Percentiles rank a stretch among this genome's conserved stretches.
These are phyloP conservation scores for Nannoperca australis DNA, from an alignment of 2,797 vertebrate species.

Conservation along the genomic window DNA sequence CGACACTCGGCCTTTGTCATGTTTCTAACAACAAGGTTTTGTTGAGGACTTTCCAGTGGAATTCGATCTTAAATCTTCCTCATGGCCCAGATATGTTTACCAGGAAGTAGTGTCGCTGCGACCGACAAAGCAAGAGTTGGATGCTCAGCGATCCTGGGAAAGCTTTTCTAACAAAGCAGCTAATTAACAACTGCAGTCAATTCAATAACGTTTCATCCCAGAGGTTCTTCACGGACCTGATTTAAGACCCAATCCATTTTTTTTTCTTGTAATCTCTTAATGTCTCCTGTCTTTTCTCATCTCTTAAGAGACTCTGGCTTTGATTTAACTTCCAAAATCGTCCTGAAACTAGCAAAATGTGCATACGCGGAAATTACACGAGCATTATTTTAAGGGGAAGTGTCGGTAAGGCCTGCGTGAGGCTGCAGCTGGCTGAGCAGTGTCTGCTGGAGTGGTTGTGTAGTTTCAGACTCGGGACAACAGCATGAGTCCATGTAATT, in stretches of 20 bases:
- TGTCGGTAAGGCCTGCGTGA: background rate
- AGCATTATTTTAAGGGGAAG: background rate
- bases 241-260: background rate
- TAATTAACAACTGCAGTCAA: background rate
- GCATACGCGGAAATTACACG: background rate
- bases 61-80: slow-evolving; percentile 20
- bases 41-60: slow-evolving; percentile 15
- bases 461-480: slow-evolving; percentile 18
- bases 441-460: background rate
- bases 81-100: background rate
- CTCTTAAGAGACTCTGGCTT: background rate
- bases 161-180: background rate
- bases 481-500: slow-evolving; percentile 46
- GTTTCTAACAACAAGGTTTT: slow-evolving; percentile 16
- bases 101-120: background rate
- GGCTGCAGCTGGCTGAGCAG: background rate
- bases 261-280: background rate
- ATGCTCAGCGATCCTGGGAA: background rate
- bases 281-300: background rate
- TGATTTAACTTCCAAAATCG: background rate
- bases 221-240: background rate
- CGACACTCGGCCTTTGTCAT: background rate
- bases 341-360: background rate
- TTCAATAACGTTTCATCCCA: background rate
- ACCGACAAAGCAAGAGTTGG: background rate